phyloP scores from a whole-genome alignment of 2,888 invertebrate genomes.

The Plemyria rubiginata region DNA sequence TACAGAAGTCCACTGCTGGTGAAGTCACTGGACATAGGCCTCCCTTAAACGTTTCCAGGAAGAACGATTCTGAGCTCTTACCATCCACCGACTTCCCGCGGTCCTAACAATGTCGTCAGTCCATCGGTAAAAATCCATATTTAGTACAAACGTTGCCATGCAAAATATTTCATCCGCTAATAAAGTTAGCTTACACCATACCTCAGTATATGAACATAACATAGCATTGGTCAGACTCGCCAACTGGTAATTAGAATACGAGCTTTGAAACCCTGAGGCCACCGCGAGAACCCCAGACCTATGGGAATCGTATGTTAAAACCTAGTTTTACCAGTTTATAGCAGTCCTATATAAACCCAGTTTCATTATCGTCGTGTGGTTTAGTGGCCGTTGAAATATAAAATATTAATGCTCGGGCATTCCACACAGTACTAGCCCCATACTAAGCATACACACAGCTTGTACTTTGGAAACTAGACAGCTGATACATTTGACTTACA shows the following conservation, averaged over 20 bases:
- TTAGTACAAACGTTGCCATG: background rate
- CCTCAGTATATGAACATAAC: constrained; percentile 1
- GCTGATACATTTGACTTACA: too few relatives aligned
- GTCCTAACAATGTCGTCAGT: too few relatives aligned
- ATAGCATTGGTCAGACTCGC: constrained; percentile 30
- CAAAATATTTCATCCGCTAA: background rate
- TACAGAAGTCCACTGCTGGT: too few relatives aligned
- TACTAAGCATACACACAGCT: background rate
- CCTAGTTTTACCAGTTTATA: constrained; percentile 24
- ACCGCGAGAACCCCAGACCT: constrained; percentile 47
- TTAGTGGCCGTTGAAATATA: constrained; percentile 1
- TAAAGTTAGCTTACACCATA: background rate
- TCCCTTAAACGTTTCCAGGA: too few relatives aligned
- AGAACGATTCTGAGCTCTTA: too few relatives aligned
- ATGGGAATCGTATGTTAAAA: constrained; percentile 43
- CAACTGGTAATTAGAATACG: constrained; percentile 54
- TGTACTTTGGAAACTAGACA: too few relatives aligned
- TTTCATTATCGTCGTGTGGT: constrained; percentile 12
- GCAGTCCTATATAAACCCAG: constrained; percentile 7
- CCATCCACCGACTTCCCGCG: too few relatives aligned
- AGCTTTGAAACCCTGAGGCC: constrained; percentile 46
- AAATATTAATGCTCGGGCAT: too few relatives aligned
- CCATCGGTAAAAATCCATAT: too few relatives aligned
- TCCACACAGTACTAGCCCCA: too few relatives aligned
- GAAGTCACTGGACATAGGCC: too few relatives aligned